Conservation (phyloP, 1,140 invertebrate genomes). For the Brachionus paranguensis region DNA sequence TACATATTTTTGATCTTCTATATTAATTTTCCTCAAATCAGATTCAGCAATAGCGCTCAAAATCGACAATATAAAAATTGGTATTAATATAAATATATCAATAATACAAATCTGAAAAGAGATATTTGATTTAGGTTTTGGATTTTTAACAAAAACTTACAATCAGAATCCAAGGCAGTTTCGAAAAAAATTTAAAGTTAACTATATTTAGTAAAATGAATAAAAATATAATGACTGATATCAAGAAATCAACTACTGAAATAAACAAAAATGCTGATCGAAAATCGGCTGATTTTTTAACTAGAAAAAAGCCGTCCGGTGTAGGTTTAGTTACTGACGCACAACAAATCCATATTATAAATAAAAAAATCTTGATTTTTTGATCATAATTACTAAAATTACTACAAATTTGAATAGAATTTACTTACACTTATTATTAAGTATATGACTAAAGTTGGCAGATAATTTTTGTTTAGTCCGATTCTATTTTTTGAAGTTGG, state of each 20-base stretch:
- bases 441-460: not conserved
- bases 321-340: not conserved
- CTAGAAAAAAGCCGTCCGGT: not conserved
- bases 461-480: not conserved
- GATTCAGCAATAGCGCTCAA: not conserved
- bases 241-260: not conserved
- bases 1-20: not conserved
- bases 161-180: not conserved
- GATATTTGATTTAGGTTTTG: too few species aligned
- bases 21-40: not conserved
- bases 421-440: not conserved
- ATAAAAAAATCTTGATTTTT: not conserved
- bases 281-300: not conserved
- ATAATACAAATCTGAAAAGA: not conserved
- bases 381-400: too few species aligned
- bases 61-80: slow-evolving; percentile 1
- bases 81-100: not conserved
- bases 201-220: not conserved
- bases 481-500: not conserved
- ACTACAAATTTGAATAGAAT: too few species aligned
- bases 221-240: not conserved
- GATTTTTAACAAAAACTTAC: not conserved
- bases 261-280: slow-evolving; percentile 1
- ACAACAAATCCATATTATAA: not conserved
- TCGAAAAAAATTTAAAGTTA: slow-evolving; percentile 13